phyloP scores from a whole-genome alignment of 2,888 invertebrate genomes.

The Zonitis immaculata region DNA sequence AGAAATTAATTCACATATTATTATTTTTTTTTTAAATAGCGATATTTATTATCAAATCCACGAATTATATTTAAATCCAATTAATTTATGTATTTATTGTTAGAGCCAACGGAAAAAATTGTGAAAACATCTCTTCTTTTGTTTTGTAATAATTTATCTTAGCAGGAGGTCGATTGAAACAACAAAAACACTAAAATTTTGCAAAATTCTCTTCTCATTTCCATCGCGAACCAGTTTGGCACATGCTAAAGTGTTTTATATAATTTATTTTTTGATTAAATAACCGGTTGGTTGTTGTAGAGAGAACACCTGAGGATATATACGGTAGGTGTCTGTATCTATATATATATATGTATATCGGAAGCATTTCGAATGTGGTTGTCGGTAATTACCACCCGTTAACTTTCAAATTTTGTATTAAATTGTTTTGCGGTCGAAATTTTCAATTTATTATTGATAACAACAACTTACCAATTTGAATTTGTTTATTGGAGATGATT shows the following conservation, averaged over 20 bases:
- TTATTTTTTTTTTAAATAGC: too few species aligned
- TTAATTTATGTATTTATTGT: neutral
- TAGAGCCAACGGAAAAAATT: neutral
- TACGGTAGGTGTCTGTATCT: slow-evolving; percentile 15
- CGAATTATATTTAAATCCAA: neutral
- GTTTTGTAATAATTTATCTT: slow-evolving; percentile 10
- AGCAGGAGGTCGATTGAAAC: slow-evolving; percentile 17
- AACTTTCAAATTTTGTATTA: too few species aligned
- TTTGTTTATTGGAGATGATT: too few species aligned
- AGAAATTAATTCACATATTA: too few species aligned
- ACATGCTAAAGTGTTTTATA: slow-evolving; percentile 10
- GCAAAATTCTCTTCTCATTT: too few species aligned
- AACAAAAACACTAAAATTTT: neutral
- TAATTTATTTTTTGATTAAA: slow-evolving; percentile 13
- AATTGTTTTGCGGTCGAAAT: neutral
- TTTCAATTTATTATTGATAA: too few species aligned
- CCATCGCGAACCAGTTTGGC: slow-evolving; percentile 13
- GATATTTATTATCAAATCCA: too few species aligned
- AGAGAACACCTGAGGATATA: slow-evolving; percentile 11
- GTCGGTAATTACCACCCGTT: slow-evolving; percentile 11
- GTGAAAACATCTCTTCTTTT: slow-evolving; percentile 1
- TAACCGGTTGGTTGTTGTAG: slow-evolving; percentile 11
- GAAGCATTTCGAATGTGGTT: neutral
- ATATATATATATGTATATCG: too few species aligned
- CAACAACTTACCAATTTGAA: too few species aligned